phyloP scores from a whole-genome alignment of 2,888 invertebrate species.

The Zaprionus obscuricornis region DNA sequence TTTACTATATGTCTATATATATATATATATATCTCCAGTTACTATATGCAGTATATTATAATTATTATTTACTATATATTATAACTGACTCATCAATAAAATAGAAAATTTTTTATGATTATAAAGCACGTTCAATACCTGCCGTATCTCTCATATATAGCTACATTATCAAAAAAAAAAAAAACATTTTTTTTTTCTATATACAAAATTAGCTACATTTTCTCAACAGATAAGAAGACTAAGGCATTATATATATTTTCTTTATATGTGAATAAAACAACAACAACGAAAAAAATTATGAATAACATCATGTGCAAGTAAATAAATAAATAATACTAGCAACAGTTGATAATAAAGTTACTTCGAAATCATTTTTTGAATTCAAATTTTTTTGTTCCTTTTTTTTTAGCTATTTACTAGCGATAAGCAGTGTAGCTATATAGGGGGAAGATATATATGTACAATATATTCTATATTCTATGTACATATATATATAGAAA shows the following conservation, averaged over 20 bases:
- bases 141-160: too few relatives aligned
- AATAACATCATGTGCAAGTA: constrained; percentile 22
- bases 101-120: neutral
- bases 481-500: too few relatives aligned
- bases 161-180: constrained; percentile 14
- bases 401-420: too few relatives aligned
- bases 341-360: too few relatives aligned
- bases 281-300: constrained; percentile 30
- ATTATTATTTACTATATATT: too few relatives aligned
- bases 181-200: neutral
- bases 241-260: neutral
- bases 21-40: neutral
- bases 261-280: constrained; percentile 30
- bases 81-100: constrained; percentile 34
- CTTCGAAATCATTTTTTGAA: too few relatives aligned
- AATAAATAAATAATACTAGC: constrained; percentile 36
- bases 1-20: neutral
- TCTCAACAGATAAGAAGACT: constrained; percentile 37
- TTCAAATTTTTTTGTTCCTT: too few relatives aligned
- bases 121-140: constrained; percentile 1
- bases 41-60: too few relatives aligned
- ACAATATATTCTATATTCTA: too few relatives aligned
- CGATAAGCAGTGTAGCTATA: too few relatives aligned
- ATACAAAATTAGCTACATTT: neutral
- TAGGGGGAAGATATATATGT: too few relatives aligned